phyloP scores from a whole-genome alignment of 2,797 vertebrate species.

The Melanotaenia boesemani region DNA sequence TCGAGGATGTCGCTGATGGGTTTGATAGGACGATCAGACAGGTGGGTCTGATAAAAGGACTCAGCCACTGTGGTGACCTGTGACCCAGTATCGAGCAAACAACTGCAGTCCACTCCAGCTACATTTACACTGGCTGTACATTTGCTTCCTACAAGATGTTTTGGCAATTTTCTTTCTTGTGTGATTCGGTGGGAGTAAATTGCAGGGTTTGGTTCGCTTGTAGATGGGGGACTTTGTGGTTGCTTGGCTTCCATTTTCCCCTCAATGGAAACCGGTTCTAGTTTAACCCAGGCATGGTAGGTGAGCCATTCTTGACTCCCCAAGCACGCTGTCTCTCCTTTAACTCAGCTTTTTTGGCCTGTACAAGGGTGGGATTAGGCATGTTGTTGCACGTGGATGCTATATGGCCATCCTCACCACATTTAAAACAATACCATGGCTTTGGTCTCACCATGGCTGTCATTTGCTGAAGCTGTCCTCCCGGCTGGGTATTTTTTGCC shows the following conservation, averaged over 20 bases:
- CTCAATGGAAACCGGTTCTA: neutral
- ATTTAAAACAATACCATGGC: no score
- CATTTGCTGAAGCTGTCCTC: neutral
- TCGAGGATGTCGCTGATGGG: neutral
- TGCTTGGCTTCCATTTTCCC: neutral
- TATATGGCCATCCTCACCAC: neutral
- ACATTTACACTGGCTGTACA: no score
- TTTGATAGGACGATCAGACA: neutral
- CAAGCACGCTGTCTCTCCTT: neutral
- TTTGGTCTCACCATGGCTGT: no score
- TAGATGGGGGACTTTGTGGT: neutral
- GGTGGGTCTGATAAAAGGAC: no score
- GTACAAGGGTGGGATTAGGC: neutral
- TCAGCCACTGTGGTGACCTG: no score
- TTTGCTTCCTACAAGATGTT: no score
- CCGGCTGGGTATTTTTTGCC: neutral
- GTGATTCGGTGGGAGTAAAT: neutral
- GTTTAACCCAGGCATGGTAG: neutral
- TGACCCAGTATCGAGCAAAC: no score
- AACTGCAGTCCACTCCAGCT: no score
- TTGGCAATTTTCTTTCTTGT: neutral
- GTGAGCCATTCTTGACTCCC: slow-evolving; percentile 4
- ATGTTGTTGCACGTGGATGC: neutral
- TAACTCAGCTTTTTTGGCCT: neutral
- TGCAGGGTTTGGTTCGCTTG: neutral